Percentiles rank a stretch among this genome's conserved stretches.
Evolutionary conservation across 1,140 invertebrate species (phyloP).

Genomic region (Cylas formicarius): DNA sequence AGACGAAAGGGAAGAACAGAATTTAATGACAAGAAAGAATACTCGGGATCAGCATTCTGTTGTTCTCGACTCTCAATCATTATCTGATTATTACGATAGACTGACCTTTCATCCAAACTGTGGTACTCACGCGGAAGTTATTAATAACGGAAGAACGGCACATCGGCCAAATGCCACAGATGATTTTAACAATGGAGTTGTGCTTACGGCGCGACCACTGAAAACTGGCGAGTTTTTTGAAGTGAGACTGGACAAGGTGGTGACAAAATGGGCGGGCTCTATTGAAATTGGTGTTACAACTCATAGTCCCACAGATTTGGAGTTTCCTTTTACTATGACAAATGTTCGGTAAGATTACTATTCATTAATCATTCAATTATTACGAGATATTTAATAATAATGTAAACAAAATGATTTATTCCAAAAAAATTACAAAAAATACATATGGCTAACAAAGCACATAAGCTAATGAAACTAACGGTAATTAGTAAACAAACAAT

Average conservation of each 20-base stretch:
- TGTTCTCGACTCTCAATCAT: conserved; percentile 27
- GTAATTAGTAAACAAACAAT: conserved; percentile 42
- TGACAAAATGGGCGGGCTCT: conserved; percentile 92
- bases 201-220: conserved; percentile 77
- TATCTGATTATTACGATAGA: conserved; percentile 52
- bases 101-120: conserved; percentile 84
- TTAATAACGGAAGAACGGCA: conserved; percentile 82
- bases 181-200: conserved; percentile 95
- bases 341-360: conserved; percentile 63
- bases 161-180: conserved; percentile 86
- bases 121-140: conserved; percentile 85
- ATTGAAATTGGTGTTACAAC: conserved; percentile 94
- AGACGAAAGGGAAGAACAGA: conserved; percentile 71
- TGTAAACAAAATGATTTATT: too few relatives aligned
- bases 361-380: too few relatives aligned
- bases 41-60: conserved; percentile 42
- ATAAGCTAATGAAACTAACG: too few relatives aligned
- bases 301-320: conserved; percentile 77
- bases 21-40: conserved; percentile 62
- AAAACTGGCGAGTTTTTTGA: conserved; percentile 85
- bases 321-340: conserved; percentile 95
- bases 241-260: conserved; percentile 78
- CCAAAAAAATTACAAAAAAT: too few relatives aligned
- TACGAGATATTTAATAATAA: too few relatives aligned
- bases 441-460: too few relatives aligned